Conservation (phyloP, 1,140 invertebrate species). For the Condylostylus longicornis region DNA sequence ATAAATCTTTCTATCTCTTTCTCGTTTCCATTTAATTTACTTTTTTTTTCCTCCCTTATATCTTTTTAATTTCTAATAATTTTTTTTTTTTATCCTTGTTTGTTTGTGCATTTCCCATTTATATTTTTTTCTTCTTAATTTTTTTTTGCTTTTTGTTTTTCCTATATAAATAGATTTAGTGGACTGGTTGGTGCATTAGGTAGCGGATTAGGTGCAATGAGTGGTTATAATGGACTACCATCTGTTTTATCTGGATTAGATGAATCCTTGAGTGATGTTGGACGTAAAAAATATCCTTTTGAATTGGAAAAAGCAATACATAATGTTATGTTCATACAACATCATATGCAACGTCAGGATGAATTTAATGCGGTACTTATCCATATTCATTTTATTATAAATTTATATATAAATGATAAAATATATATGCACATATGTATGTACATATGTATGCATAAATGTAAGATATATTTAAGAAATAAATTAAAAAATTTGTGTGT, state of each 20-base stretch:
- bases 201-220: constrained; percentile 35
- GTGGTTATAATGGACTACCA: constrained; percentile 60
- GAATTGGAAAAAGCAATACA: constrained; percentile 86
- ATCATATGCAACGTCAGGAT: constrained; percentile 83
- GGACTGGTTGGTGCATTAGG: constrained; percentile 51
- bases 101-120: not conserved
- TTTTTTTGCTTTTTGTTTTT: constrained; percentile 6
- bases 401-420: constrained; percentile 9
- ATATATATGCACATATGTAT: not conserved
- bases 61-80: not conserved
- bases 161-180: constrained; percentile 42
- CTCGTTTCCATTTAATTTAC: not conserved
- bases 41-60: not conserved
- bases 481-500: no score
- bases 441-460: no score
- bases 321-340: constrained; percentile 90
- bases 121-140: not conserved
- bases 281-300: constrained; percentile 76
- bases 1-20: no score
- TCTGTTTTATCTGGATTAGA: constrained; percentile 66
- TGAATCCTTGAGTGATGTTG: constrained; percentile 63
- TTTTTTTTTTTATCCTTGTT: not conserved
- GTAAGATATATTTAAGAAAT: no score
- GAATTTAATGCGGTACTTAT: constrained; percentile 83
- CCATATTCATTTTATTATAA: constrained; percentile 1